Evolutionary conservation across 2,113 vertebrate genomes (phyloP).

Genomic region (Cololabis saira): DNA sequence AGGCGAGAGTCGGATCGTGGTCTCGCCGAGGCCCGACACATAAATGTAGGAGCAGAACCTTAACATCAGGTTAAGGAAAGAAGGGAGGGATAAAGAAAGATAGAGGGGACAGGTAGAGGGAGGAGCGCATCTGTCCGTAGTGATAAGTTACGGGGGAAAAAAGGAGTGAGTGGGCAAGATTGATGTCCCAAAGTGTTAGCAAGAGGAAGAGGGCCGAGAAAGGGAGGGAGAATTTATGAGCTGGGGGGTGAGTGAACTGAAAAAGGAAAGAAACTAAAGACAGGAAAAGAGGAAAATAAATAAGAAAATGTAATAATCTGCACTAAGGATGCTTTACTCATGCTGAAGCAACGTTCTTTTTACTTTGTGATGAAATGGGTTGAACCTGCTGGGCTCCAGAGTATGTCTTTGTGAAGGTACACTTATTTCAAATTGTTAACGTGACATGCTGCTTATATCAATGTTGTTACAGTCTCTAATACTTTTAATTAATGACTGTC

Average conservation of each 20-base stretch:
- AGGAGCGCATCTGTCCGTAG: slow-evolving; percentile 15
- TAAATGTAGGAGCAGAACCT: slow-evolving; percentile 57
- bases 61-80: slow-evolving; percentile 31
- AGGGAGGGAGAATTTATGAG: slow-evolving; percentile 48
- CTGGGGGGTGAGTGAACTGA: slow-evolving; percentile 15
- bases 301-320: neutral
- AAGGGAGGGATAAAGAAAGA: slow-evolving; percentile 10
- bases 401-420: neutral
- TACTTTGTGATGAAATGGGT: neutral
- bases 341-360: neutral
- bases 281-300: slow-evolving; percentile 5
- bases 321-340: neutral
- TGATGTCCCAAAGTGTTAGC: slow-evolving; percentile 48
- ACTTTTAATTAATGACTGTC: no score
- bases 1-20: slow-evolving; percentile 12
- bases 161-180: slow-evolving; percentile 49
- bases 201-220: slow-evolving; percentile 48
- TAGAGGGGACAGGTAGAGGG: slow-evolving; percentile 30
- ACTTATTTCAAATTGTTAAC: neutral
- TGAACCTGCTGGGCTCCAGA: neutral
- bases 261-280: neutral
- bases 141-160: slow-evolving; percentile 48
- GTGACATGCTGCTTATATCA: no score
- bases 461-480: no score
- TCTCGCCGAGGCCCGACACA: slow-evolving; percentile 44